Conservation (phyloP, 1,140 invertebrate species). For the Luehdorfia chinensis region DNA sequence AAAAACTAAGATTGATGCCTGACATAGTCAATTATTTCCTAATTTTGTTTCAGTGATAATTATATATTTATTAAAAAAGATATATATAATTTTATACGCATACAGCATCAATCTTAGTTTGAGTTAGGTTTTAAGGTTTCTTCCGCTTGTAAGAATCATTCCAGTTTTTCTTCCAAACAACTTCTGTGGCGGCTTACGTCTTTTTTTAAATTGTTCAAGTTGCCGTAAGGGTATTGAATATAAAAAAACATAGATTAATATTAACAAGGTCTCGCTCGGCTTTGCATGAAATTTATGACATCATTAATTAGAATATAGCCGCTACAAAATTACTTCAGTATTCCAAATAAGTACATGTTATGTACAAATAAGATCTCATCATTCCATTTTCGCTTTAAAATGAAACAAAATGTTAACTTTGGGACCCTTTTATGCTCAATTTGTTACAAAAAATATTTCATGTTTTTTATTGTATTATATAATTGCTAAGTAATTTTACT, state of each 20-base stretch:
- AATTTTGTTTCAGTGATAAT: conserved; percentile 26
- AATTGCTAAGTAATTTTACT: conserved; percentile 9
- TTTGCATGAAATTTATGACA: too few relatives aligned
- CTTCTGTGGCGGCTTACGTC: conserved; percentile 28
- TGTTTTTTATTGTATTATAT: conserved; percentile 30
- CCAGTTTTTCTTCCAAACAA: conserved; percentile 9
- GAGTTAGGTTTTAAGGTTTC: conserved; percentile 32
- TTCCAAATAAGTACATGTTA: background rate
- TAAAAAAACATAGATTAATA: too few relatives aligned
- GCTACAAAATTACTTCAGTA: background rate
- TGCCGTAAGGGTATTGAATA: too few relatives aligned
- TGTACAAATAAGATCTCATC: conserved; percentile 56
- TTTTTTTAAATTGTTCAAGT: conserved; percentile 45
- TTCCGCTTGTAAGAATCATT: conserved; percentile 13
- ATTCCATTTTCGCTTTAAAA: conserved; percentile 65
- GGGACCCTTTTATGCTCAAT: conserved; percentile 63
- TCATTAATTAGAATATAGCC: conserved; percentile 5
- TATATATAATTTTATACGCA: conserved; percentile 1
- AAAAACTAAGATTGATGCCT: conserved; percentile 29
- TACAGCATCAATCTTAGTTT: conserved; percentile 32
- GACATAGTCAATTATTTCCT: conserved; percentile 23
- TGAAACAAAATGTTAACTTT: conserved; percentile 22
- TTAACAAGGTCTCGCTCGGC: too few relatives aligned
- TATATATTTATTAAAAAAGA: conserved; percentile 15
- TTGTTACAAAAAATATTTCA: conserved; percentile 25